phyloP scores from a whole-genome alignment of 2,888 invertebrate species.

The Physocephala rufipes region DNA sequence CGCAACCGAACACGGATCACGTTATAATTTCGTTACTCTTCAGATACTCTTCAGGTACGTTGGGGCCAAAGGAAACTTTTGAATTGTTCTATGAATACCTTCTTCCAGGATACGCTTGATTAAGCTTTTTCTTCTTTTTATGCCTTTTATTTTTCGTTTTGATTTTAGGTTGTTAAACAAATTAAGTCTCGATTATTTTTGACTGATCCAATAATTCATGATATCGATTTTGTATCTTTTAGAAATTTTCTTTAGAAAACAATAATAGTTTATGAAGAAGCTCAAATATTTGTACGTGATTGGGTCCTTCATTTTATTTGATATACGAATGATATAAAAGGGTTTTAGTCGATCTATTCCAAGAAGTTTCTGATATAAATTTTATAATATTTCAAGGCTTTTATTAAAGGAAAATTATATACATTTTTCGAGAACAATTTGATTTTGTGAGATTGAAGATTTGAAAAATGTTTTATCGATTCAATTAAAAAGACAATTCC shows the following conservation, averaged over 20 bases:
- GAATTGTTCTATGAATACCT: no score
- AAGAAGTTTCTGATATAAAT: no score
- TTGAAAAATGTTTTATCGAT: no score
- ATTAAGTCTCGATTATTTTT: conserved; percentile 15
- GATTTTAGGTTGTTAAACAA: conserved; percentile 24
- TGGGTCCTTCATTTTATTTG: conserved; percentile 13
- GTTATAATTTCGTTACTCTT: conserved; percentile 14
- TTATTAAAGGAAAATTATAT: no score
- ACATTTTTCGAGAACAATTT: no score
- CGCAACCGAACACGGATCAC: conserved; percentile 8
- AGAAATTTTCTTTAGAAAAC: conserved; percentile 22
- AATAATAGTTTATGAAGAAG: conserved; percentile 23
- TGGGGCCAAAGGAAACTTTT: not conserved
- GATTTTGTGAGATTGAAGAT: no score
- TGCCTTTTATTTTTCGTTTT: conserved; percentile 8
- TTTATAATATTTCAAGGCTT: no score
- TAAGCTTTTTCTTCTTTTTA: conserved; percentile 13
- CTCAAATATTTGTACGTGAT: conserved; percentile 17
- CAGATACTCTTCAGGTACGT: no score
- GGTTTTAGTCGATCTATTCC: no score
- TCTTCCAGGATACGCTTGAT: not conserved
- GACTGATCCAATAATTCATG: not conserved
- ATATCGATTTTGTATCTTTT: not conserved
- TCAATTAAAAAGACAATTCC: no score
- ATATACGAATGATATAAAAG: not conserved